phyloP scores from a whole-genome alignment of 1,140 invertebrate species.

The Drosophila persimilis region DNA sequence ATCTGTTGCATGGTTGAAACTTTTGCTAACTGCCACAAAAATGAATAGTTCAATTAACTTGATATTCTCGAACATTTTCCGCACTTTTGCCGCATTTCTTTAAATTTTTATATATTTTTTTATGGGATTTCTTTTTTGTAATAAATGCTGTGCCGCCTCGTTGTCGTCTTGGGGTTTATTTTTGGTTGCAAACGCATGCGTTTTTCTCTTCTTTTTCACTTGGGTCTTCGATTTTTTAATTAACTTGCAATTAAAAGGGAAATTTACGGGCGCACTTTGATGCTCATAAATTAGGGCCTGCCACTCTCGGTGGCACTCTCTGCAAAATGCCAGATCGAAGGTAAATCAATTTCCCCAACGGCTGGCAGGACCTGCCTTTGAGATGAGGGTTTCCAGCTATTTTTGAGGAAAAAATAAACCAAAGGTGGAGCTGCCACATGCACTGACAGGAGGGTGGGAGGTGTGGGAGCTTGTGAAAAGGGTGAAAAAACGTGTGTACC shows the following conservation, averaged over 20 bases:
- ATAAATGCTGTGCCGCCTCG: slow-evolving; percentile 6
- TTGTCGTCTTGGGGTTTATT: slow-evolving; percentile 50
- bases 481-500: slow-evolving; percentile 10
- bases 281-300: slow-evolving; percentile 65
- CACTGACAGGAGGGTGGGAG: neutral
- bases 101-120: slow-evolving; percentile 25
- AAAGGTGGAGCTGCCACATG: slow-evolving; percentile 18
- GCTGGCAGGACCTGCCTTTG: neutral
- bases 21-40: slow-evolving; percentile 4
- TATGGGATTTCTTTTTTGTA: neutral
- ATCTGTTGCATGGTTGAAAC: neutral
- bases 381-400: neutral
- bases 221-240: slow-evolving; percentile 68
- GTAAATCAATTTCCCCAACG: slow-evolving; percentile 68
- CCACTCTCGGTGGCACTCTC: slow-evolving; percentile 24
- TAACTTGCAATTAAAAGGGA: slow-evolving; percentile 70
- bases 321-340: slow-evolving; percentile 51
- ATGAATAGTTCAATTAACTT: slow-evolving; percentile 35
- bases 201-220: slow-evolving; percentile 1
- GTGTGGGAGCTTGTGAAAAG: slow-evolving; percentile 2
- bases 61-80: slow-evolving; percentile 5
- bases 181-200: slow-evolving; percentile 31
- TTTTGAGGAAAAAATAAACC: slow-evolving; percentile 25
- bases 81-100: neutral
- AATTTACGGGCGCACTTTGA: slow-evolving; percentile 78